Percentiles rank a stretch among this genome's conserved stretches.
These are phyloP conservation scores for Drymodes brunneopygia DNA, from an alignment of 2,113 vertebrate species.

Conservation along the genomic window DNA sequence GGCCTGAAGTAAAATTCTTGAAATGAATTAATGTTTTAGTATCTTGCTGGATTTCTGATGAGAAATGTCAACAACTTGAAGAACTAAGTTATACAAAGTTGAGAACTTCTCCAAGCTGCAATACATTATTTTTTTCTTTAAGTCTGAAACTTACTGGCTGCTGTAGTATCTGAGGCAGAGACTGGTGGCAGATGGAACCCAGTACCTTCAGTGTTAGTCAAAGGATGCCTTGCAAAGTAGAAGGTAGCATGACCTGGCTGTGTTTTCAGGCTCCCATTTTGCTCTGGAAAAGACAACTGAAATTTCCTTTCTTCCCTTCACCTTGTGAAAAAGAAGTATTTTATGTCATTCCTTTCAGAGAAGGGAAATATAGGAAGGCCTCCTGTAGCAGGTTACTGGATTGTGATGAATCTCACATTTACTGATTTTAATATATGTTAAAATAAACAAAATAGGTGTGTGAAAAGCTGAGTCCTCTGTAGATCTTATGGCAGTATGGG, in stretches of 20 bases:
- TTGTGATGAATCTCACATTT: neutral
- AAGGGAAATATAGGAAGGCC: neutral
- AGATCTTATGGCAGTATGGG: neutral
- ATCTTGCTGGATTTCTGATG: neutral
- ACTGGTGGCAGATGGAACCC: neutral
- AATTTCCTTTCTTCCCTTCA: neutral
- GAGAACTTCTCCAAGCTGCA: neutral
- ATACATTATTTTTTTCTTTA: neutral
- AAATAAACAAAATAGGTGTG: neutral
- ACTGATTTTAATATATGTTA: neutral
- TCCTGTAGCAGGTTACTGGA: neutral
- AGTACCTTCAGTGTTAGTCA: neutral
- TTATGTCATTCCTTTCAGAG: neutral
- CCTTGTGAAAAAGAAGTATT: neutral
- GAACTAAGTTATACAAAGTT: neutral
- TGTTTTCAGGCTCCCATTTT: neutral
- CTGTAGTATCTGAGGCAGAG: neutral
- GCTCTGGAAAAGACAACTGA: neutral
- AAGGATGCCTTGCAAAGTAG: neutral
- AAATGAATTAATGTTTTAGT: neutral
- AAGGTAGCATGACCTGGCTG: neutral
- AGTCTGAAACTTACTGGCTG: neutral
- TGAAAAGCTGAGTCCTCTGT: neutral
- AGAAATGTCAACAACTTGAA: neutral
- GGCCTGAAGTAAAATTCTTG: neutral